Evolutionary conservation across 2,113 vertebrate species (phyloP).

Genomic region (Gymnocephalus cernua): DNA sequence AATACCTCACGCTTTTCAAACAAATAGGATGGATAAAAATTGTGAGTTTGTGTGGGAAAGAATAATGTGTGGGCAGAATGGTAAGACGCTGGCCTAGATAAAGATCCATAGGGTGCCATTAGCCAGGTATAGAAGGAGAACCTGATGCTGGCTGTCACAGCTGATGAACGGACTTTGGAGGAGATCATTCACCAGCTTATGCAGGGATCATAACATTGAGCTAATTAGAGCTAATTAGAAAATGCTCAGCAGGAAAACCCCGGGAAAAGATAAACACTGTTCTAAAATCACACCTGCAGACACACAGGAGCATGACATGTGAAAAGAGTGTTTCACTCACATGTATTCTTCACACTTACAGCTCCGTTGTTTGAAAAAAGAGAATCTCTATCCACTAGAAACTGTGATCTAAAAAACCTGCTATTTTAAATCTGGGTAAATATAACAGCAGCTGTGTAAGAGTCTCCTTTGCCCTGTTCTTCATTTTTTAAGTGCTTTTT

Average conservation of each 20-base stretch:
- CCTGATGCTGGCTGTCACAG: constrained; percentile 56
- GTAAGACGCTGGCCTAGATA: constrained; percentile 64
- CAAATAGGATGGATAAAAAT: constrained; percentile 48
- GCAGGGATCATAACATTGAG: constrained; percentile 25
- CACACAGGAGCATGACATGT: too few relatives aligned
- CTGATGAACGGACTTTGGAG: constrained; percentile 50
- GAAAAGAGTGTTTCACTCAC: too few relatives aligned
- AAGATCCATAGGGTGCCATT: constrained; percentile 70
- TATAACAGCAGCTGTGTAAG: too few relatives aligned
- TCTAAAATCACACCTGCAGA: constrained; percentile 12
- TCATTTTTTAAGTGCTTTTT: too few relatives aligned
- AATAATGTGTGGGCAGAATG: constrained; percentile 51
- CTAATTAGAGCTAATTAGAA: constrained; percentile 44
- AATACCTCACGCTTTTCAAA: constrained; percentile 54
- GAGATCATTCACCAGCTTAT: constrained; percentile 51
- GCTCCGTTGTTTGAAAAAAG: too few relatives aligned
- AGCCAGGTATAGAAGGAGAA: constrained; percentile 54
- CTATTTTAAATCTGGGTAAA: too few relatives aligned
- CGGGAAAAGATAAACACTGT: constrained; percentile 34
- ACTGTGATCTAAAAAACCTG: too few relatives aligned
- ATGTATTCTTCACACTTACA: too few relatives aligned
- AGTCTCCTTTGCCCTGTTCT: too few relatives aligned
- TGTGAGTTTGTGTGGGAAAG: constrained; percentile 47
- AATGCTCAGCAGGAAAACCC: constrained; percentile 17
- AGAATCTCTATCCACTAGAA: too few relatives aligned